Conservation (phyloP, 2,888 invertebrate genomes). For the Polylopha cassiicola region DNA sequence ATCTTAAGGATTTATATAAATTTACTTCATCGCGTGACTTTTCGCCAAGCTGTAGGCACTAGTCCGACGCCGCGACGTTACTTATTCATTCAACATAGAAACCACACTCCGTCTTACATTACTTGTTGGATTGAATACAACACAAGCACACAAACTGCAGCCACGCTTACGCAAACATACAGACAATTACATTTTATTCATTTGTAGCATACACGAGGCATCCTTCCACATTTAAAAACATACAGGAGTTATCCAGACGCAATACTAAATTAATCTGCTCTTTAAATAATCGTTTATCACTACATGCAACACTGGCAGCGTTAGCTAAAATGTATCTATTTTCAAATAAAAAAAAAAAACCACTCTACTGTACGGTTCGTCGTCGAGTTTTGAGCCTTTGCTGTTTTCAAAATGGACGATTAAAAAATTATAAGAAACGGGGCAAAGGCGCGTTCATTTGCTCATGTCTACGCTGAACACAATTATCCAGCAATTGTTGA, state of each 20-base stretch:
- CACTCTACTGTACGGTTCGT: constrained; percentile 9
- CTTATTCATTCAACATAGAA: constrained; percentile 35
- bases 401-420: constrained; percentile 7
- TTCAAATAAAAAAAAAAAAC: constrained; percentile 5
- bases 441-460: constrained; percentile 23
- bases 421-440: constrained; percentile 10
- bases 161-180: constrained; percentile 35
- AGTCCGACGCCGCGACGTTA: too few species aligned
- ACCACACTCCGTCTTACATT: constrained; percentile 37
- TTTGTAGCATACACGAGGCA: constrained; percentile 23
- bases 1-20: too few species aligned
- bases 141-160: constrained; percentile 46
- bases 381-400: constrained; percentile 3
- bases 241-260: constrained; percentile 36
- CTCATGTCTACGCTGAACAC: constrained; percentile 32
- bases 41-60: too few species aligned
- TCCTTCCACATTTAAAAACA: constrained; percentile 29
- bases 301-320: constrained; percentile 44
- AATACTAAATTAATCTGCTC: constrained; percentile 33
- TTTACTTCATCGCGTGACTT: too few species aligned
- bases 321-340: constrained; percentile 28
- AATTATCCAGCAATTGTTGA: constrained; percentile 47
- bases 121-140: constrained; percentile 45
- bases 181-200: constrained; percentile 27
- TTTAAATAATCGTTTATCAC: constrained; percentile 32